Base-by-base conservation (phyloP, 2,113 vertebrate genomes). In the Calidris pygmaea region DNA sequence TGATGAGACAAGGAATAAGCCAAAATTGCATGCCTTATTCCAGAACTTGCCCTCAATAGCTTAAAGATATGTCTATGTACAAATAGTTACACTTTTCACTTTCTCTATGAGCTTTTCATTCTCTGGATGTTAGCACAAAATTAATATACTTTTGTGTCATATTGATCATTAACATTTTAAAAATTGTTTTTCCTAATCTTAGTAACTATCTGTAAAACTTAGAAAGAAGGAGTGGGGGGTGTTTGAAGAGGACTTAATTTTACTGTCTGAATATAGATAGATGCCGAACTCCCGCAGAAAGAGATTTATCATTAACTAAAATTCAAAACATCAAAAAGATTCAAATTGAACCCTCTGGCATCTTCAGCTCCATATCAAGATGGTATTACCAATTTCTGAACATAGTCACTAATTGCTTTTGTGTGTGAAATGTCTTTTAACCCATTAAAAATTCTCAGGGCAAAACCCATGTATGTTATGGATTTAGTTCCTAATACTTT, bases 321-420 rank as follows among this genome's bases (percentile, higher is more conserved):
- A 91, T 60, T 95, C 79, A 92, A 47, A 91, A 92, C 93, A 96
- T 97, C 95, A 91, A 93, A 90, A 66, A 72, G 50, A 76, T 72
- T 93, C 50, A 87, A 88, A 87, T 48, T 79, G 52, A 90, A 88
- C 55, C 65, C 68, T 90, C 66, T 94, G 66, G 89, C 41, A 85
- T 59, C 63, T 93, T 50, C 75, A 94, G 60, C 65, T 94, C 35
- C 30, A 4, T 87, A 87, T 89, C 83, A 76, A 56, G 88, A 95
- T 85, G 53, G 5, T 32, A 52, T 72, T 66, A 77, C 20, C 84
- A 79, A 67, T 89, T 93, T 90, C 82, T 76, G 79, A 97, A 72
- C 89, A 91, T 83, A 85, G 63, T 81, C 75, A 65, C 91, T 96
- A 95, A 97, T 95, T 79, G 87, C 81, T 95, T 95, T 96, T 96